Percentiles rank a stretch among this genome's conserved stretches.
phyloP scores from a whole-genome alignment of 2,113 vertebrate species.

The Leptobrachium ailaonicum region DNA sequence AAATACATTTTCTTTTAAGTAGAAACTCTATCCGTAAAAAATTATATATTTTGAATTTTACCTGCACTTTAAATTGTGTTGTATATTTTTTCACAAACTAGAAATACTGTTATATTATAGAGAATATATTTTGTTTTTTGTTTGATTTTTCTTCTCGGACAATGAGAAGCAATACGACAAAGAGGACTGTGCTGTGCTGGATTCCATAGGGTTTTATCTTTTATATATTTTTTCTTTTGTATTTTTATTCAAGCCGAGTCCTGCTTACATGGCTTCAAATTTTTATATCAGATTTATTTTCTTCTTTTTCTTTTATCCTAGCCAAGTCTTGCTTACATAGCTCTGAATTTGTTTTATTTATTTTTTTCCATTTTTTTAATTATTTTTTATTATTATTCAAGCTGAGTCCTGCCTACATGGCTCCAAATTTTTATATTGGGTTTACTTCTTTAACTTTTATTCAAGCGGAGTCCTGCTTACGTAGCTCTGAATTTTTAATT shows the following conservation, averaged over 20 bases:
- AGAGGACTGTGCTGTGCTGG: constrained; percentile 8
- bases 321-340: neutral
- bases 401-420: too few relatives aligned
- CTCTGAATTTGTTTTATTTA: neutral
- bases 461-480: too few relatives aligned
- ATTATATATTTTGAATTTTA: neutral
- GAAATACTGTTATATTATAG: too few relatives aligned
- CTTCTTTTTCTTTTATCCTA: too few relatives aligned
- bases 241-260: too few relatives aligned
- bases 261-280: neutral
- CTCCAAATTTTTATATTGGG: neutral
- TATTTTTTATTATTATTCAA: too few relatives aligned
- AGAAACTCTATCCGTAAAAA: too few relatives aligned
- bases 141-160: neutral
- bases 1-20: too few relatives aligned
- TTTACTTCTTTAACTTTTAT: too few relatives aligned
- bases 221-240: neutral
- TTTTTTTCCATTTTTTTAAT: too few relatives aligned
- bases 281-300: neutral
- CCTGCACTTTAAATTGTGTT: neutral
- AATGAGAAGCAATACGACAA: neutral
- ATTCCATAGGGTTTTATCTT: neutral
- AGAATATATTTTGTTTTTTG: neutral
- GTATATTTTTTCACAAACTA: neutral
- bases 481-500: neutral